A percentile compares a stretch with the other conserved stretches of the same genome.
Conservation (phyloP, 2,888 invertebrate genomes). For the Oxystoma pomonae region DNA sequence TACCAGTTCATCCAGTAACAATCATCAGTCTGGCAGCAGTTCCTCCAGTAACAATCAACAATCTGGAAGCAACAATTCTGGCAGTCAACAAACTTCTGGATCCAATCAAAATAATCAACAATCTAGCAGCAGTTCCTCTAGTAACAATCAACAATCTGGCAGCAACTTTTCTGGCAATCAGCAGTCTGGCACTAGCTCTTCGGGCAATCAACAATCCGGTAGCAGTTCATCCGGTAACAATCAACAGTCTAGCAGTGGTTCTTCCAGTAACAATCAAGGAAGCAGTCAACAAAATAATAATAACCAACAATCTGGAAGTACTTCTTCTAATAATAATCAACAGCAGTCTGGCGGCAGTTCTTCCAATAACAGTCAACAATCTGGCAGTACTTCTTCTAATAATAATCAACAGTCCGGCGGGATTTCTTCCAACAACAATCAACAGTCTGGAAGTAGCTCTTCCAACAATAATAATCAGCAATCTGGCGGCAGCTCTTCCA, state of each 20-base stretch:
- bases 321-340: no score
- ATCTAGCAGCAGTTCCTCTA: not conserved
- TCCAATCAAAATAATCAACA: constrained; percentile 20
- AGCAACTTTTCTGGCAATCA: constrained; percentile 19
- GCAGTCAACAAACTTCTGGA: constrained; percentile 13
- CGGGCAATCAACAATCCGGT: constrained; percentile 7
- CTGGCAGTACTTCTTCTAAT: no score
- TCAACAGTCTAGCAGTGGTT: constrained; percentile 7
- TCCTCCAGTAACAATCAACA: constrained; percentile 19
- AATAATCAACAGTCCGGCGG: no score
- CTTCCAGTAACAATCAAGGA: constrained; percentile 17
- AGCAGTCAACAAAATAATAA: constrained; percentile 24
- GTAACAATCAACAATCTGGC: no score
- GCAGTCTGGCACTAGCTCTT: constrained; percentile 15
- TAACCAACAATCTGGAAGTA: no score
- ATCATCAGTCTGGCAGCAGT: constrained; percentile 23
- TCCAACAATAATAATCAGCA: no score
- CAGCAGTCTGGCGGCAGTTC: no score
- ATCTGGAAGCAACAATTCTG: constrained; percentile 16
- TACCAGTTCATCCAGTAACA: constrained; percentile 13
- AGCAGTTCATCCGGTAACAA: constrained; percentile 2
- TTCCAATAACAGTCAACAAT: no score
- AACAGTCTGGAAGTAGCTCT: no score
- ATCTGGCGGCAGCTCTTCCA: no score
- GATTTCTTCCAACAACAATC: no score